These are phyloP conservation scores for Amazona guildingii DNA, from an alignment of 2,113 vertebrate genomes.

Conservation along the genomic window DNA sequence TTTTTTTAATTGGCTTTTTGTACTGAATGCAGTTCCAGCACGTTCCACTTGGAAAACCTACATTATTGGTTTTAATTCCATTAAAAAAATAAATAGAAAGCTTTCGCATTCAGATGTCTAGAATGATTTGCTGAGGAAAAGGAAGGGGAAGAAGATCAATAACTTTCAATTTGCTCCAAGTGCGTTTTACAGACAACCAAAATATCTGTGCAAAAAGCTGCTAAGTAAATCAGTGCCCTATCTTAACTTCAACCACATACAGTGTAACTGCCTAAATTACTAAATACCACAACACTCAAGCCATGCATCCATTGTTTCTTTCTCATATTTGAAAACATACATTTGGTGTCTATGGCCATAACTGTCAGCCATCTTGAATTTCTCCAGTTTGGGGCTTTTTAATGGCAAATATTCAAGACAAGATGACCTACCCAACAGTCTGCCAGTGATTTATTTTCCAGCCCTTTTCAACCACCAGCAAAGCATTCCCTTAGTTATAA, in stretches of 20 bases:
- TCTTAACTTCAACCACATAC: background rate
- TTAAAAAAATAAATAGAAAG: background rate
- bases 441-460: background rate
- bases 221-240: background rate
- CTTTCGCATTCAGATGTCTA: background rate
- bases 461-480: background rate
- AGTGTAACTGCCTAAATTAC: background rate
- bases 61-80: constrained; percentile 7
- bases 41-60: background rate
- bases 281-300: background rate
- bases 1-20: background rate
- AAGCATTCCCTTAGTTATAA: background rate
- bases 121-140: background rate
- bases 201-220: background rate
- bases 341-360: background rate
- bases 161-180: background rate
- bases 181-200: background rate
- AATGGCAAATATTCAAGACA: background rate
- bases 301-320: background rate
- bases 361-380: background rate
- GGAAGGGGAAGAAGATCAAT: background rate
- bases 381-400: background rate
- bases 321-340: background rate
- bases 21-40: constrained; percentile 3
- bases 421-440: background rate